Percentiles rank a stretch among this genome's conserved stretches.
Conservation (phyloP, 35 echinoderm and acorn worm genomes). For the Hemicentrotus pulcherrimus region DNA sequence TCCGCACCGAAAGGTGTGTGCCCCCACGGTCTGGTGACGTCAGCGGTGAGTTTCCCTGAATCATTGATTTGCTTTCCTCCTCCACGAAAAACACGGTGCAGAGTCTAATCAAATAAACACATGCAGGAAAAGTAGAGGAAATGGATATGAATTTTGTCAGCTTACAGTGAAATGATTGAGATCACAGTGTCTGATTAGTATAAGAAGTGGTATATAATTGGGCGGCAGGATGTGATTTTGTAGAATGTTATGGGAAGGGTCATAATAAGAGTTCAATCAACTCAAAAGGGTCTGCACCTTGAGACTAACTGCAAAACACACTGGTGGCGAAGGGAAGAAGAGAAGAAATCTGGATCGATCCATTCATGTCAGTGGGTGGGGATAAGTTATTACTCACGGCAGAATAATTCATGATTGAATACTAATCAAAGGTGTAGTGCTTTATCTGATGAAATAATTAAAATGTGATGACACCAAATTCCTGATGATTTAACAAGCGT, state of each 20-base stretch:
- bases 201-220: neutral
- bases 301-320: neutral
- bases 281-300: neutral
- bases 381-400: neutral
- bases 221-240: neutral
- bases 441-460: neutral
- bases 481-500: neutral
- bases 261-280: neutral
- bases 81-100: neutral
- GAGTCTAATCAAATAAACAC: neutral
- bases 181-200: neutral
- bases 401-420: slow-evolving; percentile 16
- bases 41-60: slow-evolving; percentile 31
- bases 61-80: slow-evolving; percentile 50
- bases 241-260: neutral
- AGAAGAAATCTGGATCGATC: slow-evolving; percentile 22
- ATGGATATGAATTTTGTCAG: neutral
- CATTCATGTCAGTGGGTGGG: slow-evolving; percentile 38
- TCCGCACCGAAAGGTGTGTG: neutral
- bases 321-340: neutral
- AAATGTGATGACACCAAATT: neutral
- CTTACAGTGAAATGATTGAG: neutral
- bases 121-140: neutral
- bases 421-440: neutral
- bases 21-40: slow-evolving; percentile 44